Evolutionary conservation across 2,888 invertebrate genomes (phyloP).

Genomic region (Orchestes rusci): DNA sequence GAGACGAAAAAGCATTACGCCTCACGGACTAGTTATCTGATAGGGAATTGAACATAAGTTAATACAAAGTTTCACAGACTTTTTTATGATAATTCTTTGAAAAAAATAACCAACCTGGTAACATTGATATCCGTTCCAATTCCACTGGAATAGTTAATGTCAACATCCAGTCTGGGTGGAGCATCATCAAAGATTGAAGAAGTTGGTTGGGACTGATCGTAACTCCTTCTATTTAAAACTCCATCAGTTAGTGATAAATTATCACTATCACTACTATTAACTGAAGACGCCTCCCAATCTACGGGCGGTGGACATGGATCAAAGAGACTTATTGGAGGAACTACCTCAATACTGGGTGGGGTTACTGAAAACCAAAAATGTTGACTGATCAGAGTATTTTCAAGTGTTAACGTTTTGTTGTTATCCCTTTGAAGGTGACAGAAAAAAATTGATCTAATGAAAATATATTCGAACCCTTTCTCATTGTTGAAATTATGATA

Average conservation of each 20-base stretch:
- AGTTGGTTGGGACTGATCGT: conserved; percentile 5
- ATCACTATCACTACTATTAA: conserved; percentile 30
- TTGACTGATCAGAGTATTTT: no score
- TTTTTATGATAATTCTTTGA: not conserved
- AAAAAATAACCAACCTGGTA: conserved; percentile 21
- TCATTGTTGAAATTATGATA: no score
- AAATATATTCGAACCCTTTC: no score
- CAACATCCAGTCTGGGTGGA: conserved; percentile 34
- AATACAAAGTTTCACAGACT: not conserved
- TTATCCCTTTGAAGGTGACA: no score
- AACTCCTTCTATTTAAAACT: conserved; percentile 10
- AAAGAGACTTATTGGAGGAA: conserved; percentile 21
- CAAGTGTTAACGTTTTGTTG: no score
- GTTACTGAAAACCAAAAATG: no score
- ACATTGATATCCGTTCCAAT: conserved; percentile 31
- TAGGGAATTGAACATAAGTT: no score
- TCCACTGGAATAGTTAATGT: conserved; percentile 33
- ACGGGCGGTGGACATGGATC: conserved; percentile 27
- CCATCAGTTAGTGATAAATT: conserved; percentile 25
- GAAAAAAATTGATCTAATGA: no score
- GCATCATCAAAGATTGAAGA: conserved; percentile 36
- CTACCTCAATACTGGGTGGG: no score
- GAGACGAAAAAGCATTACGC: no score
- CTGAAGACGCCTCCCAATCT: conserved; percentile 36
- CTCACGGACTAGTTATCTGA: no score